phyloP scores from a whole-genome alignment of 1,140 invertebrate genomes.

The Brachionus plicatilis region DNA sequence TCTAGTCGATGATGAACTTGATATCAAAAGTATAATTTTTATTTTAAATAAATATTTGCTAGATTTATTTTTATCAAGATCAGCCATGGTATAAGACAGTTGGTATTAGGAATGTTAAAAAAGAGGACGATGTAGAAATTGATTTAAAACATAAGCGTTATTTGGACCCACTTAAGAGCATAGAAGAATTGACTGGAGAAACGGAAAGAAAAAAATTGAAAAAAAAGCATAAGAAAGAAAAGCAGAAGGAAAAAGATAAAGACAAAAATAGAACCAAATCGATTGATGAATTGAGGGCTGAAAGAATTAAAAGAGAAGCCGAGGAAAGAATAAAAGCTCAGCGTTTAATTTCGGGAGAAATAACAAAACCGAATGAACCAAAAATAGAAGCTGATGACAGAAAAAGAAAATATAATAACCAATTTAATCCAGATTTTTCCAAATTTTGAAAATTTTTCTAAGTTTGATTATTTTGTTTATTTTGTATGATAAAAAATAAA shows the following conservation, averaged over 20 bases:
- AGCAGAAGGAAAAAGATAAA: slow-evolving; percentile 41
- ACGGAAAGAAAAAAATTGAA: slow-evolving; percentile 44
- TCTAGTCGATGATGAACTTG: slow-evolving; percentile 59
- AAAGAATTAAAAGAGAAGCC: slow-evolving; percentile 53
- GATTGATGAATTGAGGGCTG: slow-evolving; percentile 69
- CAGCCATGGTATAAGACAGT: not conserved
- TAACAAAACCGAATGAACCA: slow-evolving; percentile 44
- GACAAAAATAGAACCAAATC: slow-evolving; percentile 46
- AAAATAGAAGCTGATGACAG: slow-evolving; percentile 48
- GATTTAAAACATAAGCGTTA: slow-evolving; percentile 42
- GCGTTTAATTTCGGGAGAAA: slow-evolving; percentile 42
- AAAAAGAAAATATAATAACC: slow-evolving; percentile 78
- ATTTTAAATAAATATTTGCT: not conserved
- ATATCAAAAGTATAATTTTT: not conserved
- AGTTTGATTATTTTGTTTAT: no score
- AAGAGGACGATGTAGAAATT: slow-evolving; percentile 39
- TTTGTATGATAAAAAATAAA: no score
- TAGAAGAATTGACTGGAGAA: slow-evolving; percentile 60
- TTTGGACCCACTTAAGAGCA: slow-evolving; percentile 68
- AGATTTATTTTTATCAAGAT: not conserved
- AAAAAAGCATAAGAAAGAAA: slow-evolving; percentile 48
- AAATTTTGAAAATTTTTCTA: not conserved
- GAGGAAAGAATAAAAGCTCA: slow-evolving; percentile 31
- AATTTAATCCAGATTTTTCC: slow-evolving; percentile 50
- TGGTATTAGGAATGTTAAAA: not conserved